A percentile compares a stretch with the other conserved stretches of the same genome.
Evolutionary conservation across 30 jellyfish, hydroid and myxozoan genomes (phyloP).

Genomic region (Pseudorhiza aurosa): DNA sequence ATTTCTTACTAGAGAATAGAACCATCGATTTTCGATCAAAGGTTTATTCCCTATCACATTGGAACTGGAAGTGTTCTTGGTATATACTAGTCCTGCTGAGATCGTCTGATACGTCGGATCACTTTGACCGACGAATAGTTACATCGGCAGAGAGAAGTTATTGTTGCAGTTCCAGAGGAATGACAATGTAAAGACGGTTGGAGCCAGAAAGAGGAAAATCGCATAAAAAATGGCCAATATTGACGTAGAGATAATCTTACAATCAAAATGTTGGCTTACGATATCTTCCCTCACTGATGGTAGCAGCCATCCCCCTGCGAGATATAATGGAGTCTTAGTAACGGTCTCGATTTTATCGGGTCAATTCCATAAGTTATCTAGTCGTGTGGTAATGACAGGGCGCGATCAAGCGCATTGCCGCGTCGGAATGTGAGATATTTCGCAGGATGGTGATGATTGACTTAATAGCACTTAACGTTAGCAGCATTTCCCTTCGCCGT

Average conservation of each 20-base stretch:
- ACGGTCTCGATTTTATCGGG: conserved; percentile 17
- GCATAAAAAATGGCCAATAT: conserved; percentile 5
- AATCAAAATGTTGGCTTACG: background rate
- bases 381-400: conserved; percentile 63
- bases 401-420: conserved; percentile 37
- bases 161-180: background rate
- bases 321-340: background rate
- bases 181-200: background rate
- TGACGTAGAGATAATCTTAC: conserved; percentile 31
- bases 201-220: background rate
- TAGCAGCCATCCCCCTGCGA: no score
- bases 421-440: conserved; percentile 58
- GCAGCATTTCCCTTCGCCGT: conserved; percentile 22
- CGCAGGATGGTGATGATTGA: conserved; percentile 45
- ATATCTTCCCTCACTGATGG: background rate
- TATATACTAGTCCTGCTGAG: no score
- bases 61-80: no score
- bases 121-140: no score
- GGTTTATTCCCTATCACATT: no score
- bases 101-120: no score
- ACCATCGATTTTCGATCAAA: no score
- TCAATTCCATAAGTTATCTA: conserved; percentile 37
- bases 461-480: conserved; percentile 22
- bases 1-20: no score
- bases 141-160: no score